These are phyloP conservation scores for Pristiophorus japonicus DNA, from an alignment of 2,113 vertebrate genomes.

Conservation along the genomic window DNA sequence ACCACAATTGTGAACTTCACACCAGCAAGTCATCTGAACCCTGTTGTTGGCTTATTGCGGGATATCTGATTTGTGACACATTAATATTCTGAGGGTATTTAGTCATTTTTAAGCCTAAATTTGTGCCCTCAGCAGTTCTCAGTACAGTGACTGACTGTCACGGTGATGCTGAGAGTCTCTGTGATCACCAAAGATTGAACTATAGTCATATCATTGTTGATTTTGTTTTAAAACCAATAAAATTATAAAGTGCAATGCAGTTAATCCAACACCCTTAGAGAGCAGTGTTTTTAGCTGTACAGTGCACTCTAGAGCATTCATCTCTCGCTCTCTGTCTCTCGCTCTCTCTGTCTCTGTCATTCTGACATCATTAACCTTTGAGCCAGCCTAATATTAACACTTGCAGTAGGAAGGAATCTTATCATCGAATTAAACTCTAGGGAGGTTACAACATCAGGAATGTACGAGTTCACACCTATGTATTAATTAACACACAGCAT, in stretches of 20 bases:
- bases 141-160: neutral
- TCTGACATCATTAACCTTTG: conserved; percentile 37
- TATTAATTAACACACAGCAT: conserved; percentile 37
- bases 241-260: neutral
- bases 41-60: neutral
- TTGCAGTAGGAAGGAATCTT: conserved; percentile 39
- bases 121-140: neutral
- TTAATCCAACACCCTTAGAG: neutral
- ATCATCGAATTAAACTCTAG: conserved; percentile 27
- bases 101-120: neutral
- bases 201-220: neutral
- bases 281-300: neutral
- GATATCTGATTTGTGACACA: neutral
- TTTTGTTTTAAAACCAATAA: neutral
- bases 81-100: neutral
- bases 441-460: conserved; percentile 39
- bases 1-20: neutral
- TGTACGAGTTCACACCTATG: conserved; percentile 39
- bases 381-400: conserved; percentile 33
- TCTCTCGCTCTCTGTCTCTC: neutral
- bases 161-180: neutral
- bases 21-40: neutral
- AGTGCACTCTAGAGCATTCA: neutral
- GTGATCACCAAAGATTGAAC: neutral
- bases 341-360: neutral